These are phyloP conservation scores for Polymixis lichenea DNA, from an alignment of 2,888 invertebrate genomes.

Conservation along the genomic window DNA sequence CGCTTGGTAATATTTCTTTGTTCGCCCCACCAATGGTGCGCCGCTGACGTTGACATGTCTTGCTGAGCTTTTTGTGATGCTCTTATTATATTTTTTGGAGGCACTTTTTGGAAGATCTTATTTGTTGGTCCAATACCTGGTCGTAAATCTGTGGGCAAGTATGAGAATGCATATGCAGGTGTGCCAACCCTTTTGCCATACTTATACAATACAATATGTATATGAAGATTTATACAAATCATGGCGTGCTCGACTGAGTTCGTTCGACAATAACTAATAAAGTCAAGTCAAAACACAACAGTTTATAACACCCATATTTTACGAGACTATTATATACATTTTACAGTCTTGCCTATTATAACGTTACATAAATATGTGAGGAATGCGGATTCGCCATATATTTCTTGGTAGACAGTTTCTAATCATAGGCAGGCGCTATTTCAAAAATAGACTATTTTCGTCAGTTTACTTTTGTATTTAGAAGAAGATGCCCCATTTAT, in stretches of 20 bases:
- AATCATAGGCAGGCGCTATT: conserved; percentile 73
- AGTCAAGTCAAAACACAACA: conserved; percentile 49
- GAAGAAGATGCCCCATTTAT: conserved; percentile 88
- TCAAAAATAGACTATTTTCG: conserved; percentile 81
- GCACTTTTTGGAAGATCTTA: conserved; percentile 88
- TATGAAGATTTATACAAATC: conserved; percentile 65
- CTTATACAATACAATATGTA: conserved; percentile 51
- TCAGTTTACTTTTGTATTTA: conserved; percentile 86
- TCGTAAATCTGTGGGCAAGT: conserved; percentile 87
- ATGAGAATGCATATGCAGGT: conserved; percentile 86
- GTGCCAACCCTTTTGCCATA: conserved; percentile 83
- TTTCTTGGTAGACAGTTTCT: conserved; percentile 72
- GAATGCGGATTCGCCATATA: conserved; percentile 72
- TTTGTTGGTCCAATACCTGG: conserved; percentile 88
- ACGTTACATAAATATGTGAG: conserved; percentile 61
- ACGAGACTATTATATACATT: conserved; percentile 43
- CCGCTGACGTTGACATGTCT: conserved; percentile 85
- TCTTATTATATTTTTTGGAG: conserved; percentile 89
- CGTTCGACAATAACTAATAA: conserved; percentile 47
- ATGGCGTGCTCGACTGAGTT: conserved; percentile 37
- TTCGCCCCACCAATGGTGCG: conserved; percentile 87
- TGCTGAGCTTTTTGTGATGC: conserved; percentile 86
- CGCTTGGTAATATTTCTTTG: conserved; percentile 88
- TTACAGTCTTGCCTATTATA: conserved; percentile 43
- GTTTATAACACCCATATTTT: conserved; percentile 53